Percentiles rank a stretch among this genome's conserved stretches.
These are phyloP conservation scores for Globodera rostochiensis DNA, from an alignment of 1,140 invertebrate genomes.

Conservation along the genomic window DNA sequence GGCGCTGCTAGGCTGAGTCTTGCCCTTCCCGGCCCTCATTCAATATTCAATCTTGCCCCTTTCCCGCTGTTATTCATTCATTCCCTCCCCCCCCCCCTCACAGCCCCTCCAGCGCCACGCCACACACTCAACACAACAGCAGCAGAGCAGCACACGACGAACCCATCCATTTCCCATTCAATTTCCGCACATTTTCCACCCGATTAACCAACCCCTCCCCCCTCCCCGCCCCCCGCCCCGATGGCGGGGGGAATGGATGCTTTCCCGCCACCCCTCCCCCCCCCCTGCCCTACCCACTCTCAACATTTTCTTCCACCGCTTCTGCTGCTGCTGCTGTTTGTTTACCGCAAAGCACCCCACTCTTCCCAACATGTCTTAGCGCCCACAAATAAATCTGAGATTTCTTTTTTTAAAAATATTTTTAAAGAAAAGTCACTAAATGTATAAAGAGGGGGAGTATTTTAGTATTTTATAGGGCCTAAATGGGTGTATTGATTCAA, in stretches of 20 bases:
- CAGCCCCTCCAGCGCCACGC: background rate
- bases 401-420: no score
- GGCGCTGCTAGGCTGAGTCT: no score
- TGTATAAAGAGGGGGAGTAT: no score
- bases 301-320: background rate
- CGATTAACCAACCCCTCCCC: background rate
- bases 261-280: background rate
- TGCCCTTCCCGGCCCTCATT: background rate
- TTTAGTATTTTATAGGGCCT: no score
- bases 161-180: background rate
- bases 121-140: background rate
- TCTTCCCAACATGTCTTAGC: background rate
- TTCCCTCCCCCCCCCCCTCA: background rate
- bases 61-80: background rate
- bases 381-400: no score
- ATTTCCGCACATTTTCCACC: slow-evolving; percentile 2
- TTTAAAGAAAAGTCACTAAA: no score
- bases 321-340: background rate
- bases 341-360: background rate
- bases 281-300: no score
- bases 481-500: no score
- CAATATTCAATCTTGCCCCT: background rate
- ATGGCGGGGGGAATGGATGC: no score
- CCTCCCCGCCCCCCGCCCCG: no score
- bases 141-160: no score